phyloP scores from a whole-genome alignment of 2,797 vertebrate genomes.

The Falco berigora region DNA sequence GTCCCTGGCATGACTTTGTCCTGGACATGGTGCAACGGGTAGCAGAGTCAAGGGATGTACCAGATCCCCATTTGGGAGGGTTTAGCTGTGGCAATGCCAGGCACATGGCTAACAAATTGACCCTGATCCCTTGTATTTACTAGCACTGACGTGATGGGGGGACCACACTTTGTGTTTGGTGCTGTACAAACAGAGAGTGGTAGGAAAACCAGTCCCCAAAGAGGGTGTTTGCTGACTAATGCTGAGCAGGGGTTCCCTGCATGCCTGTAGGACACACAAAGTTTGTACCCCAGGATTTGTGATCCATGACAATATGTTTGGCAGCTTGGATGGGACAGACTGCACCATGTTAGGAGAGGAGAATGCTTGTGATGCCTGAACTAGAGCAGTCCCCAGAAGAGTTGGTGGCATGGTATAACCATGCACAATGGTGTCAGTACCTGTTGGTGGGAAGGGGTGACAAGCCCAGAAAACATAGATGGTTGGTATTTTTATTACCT shows the following conservation, averaged over 20 bases:
- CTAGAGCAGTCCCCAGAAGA: not conserved
- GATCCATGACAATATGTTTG: not conserved
- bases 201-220: not conserved
- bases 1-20: not conserved
- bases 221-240: not conserved
- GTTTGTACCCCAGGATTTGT: not conserved
- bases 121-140: not conserved
- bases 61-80: not conserved
- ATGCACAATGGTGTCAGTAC: not conserved
- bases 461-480: not conserved
- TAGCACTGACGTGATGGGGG: no score
- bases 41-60: not conserved
- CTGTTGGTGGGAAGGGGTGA: not conserved
- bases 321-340: not conserved
- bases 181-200: not conserved
- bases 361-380: accelerated
- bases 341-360: not conserved
- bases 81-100: not conserved
- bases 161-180: not conserved
- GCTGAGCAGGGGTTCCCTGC: not conserved
- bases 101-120: not conserved
- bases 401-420: not conserved
- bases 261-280: no score
- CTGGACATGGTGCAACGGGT: not conserved
- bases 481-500: not conserved